A percentile compares a stretch with the other conserved stretches of the same genome.
phyloP scores from a whole-genome alignment of 2,797 vertebrate genomes.

The Dryobates pubescens region DNA sequence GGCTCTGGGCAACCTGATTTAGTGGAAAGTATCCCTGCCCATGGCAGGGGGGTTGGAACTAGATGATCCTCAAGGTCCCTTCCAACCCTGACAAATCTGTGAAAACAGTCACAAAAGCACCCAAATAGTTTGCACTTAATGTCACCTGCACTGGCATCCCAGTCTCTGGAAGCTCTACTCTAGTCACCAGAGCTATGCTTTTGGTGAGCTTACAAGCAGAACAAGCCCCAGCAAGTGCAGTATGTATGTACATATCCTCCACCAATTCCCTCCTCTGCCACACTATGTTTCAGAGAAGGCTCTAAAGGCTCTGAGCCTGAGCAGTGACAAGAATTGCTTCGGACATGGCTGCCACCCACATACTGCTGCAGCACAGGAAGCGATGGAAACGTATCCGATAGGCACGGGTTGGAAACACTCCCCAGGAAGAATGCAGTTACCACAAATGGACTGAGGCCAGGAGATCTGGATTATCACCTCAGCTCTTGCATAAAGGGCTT shows the following conservation, averaged over 20 bases:
- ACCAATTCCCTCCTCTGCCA: background rate
- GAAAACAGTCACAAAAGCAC: background rate
- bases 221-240: background rate
- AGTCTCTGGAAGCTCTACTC: background rate
- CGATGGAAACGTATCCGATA: background rate
- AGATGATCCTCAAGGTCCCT: too few species aligned
- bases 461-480: conserved; percentile 21
- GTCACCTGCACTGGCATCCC: background rate
- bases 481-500: conserved; percentile 24
- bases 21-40: too few species aligned
- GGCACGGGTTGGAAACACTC: background rate
- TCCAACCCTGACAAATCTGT: too few species aligned
- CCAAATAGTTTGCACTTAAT: background rate
- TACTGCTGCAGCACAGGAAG: background rate
- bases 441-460: background rate
- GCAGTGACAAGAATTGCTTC: conserved; percentile 12
- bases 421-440: conserved; percentile 17
- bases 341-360: conserved; percentile 17
- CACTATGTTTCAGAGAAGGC: background rate
- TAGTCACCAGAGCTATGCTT: background rate
- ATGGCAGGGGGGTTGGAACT: too few species aligned
- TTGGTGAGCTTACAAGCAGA: background rate
- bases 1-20: too few species aligned
- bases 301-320: background rate
- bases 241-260: background rate